Evolutionary conservation across 2,797 vertebrate genomes (phyloP).

Genomic region (Octomys mimax): DNA sequence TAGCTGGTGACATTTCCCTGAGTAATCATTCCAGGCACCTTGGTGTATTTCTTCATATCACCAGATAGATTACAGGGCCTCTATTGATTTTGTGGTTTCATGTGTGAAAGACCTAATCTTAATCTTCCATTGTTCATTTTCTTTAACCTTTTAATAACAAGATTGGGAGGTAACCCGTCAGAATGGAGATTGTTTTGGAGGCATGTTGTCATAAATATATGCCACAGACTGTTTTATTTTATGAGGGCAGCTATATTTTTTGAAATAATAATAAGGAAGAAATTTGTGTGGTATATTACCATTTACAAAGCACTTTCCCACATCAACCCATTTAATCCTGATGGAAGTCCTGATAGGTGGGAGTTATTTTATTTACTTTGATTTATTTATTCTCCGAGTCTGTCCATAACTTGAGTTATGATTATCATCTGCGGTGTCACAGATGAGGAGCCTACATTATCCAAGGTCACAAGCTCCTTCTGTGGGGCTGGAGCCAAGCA

Average conservation of each 20-base stretch:
- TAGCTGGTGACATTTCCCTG: constrained; percentile 81
- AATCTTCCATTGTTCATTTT: constrained; percentile 80
- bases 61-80: constrained; percentile 60
- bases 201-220: constrained; percentile 76
- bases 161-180: constrained; percentile 69
- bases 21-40: constrained; percentile 72
- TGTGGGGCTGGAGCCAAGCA: background rate
- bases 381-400: constrained; percentile 69
- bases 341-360: constrained; percentile 29
- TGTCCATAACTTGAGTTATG: constrained; percentile 73
- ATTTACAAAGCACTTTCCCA: constrained; percentile 74
- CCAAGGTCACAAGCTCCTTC: constrained; percentile 65
- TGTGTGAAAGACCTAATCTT: constrained; percentile 85
- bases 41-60: constrained; percentile 71
- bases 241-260: constrained; percentile 59
- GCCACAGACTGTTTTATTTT: constrained; percentile 63
- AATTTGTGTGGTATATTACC: constrained; percentile 32
- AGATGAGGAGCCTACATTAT: constrained; percentile 42
- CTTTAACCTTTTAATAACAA: constrained; percentile 84
- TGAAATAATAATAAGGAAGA: constrained; percentile 75
- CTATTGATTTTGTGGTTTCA: constrained; percentile 85
- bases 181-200: constrained; percentile 76
- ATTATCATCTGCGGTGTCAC: constrained; percentile 49
- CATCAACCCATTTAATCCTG: constrained; percentile 61
- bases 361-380: constrained; percentile 72